Conservation (phyloP, 2,888 invertebrate species). For the Leucophora obtusa region DNA sequence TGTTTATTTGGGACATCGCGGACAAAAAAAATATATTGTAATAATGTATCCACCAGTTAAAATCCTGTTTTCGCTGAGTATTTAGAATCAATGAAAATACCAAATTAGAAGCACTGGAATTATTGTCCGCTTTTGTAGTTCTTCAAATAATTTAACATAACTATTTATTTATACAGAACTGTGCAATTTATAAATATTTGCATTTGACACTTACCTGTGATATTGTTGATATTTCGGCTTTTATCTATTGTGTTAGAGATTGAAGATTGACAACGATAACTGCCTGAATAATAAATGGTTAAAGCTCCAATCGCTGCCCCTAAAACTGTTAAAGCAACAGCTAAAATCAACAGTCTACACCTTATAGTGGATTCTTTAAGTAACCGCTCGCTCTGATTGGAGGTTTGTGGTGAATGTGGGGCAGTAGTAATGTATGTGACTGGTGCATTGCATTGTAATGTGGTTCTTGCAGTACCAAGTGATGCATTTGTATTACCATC, state of each 20-base stretch:
- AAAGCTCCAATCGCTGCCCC: conserved; percentile 78
- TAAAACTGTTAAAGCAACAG: conserved; percentile 76
- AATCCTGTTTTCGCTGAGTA: too few relatives aligned
- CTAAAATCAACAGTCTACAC: conserved; percentile 79
- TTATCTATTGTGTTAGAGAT: conserved; percentile 41
- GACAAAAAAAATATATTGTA: too few relatives aligned
- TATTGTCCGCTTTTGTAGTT: too few relatives aligned
- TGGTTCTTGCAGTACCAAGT: conserved; percentile 46
- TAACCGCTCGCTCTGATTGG: conserved; percentile 75
- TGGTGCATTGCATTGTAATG: conserved; percentile 69
- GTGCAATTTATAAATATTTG: conserved; percentile 27
- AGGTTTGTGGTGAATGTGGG: conserved; percentile 41
- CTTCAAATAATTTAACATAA: too few relatives aligned
- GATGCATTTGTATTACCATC: conserved; percentile 8
- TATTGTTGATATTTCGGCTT: conserved; percentile 49
- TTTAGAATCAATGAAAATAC: too few relatives aligned
- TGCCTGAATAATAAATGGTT: conserved; percentile 77
- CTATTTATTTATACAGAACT: conserved; percentile 7
- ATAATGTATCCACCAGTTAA: too few relatives aligned
- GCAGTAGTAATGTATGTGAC: conserved; percentile 47
- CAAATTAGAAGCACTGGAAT: too few relatives aligned
- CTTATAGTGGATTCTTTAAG: conserved; percentile 85
- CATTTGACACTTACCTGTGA: conserved; percentile 57
- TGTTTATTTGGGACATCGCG: too few relatives aligned
- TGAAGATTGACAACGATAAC: conserved; percentile 68